Conservation (phyloP, 2,888 invertebrate genomes). For the Lasioglossum lativentre region DNA sequence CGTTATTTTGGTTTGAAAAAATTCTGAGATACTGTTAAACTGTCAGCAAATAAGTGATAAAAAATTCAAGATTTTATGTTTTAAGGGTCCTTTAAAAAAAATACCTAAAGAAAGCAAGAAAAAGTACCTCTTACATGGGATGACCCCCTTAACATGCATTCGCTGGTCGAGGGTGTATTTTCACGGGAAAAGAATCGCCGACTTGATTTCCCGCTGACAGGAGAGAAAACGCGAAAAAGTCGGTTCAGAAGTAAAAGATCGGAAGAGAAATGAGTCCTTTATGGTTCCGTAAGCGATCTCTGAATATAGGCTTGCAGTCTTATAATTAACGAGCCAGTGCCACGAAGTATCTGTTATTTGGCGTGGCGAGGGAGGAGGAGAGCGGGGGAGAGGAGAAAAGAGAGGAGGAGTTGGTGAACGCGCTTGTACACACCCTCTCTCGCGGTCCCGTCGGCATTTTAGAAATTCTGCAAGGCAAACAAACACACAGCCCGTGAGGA, state of each 20-base stretch:
- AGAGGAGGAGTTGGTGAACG: slow-evolving; percentile 46
- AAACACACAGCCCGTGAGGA: slow-evolving; percentile 27
- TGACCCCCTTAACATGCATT: too few relatives aligned
- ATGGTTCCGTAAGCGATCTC: slow-evolving; percentile 40
- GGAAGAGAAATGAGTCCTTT: slow-evolving; percentile 28
- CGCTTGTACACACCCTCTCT: slow-evolving; percentile 55
- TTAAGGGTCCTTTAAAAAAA: too few relatives aligned
- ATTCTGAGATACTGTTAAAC: too few relatives aligned
- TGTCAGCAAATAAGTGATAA: too few relatives aligned
- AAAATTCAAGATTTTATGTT: too few relatives aligned
- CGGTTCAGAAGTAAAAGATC: neutral
- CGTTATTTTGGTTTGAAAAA: too few relatives aligned
- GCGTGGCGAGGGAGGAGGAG: neutral
- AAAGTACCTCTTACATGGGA: too few relatives aligned
- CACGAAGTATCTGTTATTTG: slow-evolving; percentile 28
- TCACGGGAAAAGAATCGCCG: neutral
- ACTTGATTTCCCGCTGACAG: neutral
- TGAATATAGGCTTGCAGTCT: slow-evolving; percentile 36
- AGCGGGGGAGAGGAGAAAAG: neutral
- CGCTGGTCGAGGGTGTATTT: neutral
- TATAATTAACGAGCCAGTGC: slow-evolving; percentile 45
- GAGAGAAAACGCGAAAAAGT: neutral
- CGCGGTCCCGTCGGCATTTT: slow-evolving; percentile 64
- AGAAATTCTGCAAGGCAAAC: slow-evolving; percentile 62
- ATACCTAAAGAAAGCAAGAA: too few relatives aligned